phyloP scores from a whole-genome alignment of 2,113 vertebrate genomes.

The Gnathonemus longibarbis region DNA sequence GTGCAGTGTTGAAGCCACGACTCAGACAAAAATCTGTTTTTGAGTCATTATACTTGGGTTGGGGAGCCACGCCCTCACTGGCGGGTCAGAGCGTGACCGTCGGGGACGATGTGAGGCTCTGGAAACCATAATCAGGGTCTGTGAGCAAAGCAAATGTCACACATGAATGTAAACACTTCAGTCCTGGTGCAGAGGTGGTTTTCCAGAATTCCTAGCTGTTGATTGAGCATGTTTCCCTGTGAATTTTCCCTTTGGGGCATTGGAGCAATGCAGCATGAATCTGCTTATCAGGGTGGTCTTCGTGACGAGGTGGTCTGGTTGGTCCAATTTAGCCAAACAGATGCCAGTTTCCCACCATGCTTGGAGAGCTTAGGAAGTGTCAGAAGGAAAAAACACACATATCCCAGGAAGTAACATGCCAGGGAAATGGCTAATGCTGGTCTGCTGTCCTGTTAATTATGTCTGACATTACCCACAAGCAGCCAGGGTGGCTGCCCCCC shows the following conservation, averaged over 20 bases:
- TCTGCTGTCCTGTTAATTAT: conserved; percentile 9
- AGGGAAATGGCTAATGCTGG: conserved; percentile 11
- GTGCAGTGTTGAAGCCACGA: not conserved
- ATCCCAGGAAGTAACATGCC: conserved; percentile 21
- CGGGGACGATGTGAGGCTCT: not conserved
- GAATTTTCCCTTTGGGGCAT: not conserved
- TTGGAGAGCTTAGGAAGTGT: not conserved
- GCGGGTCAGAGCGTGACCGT: not conserved
- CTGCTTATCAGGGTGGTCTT: not conserved
- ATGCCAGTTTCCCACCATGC: not conserved
- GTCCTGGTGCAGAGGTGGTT: not conserved
- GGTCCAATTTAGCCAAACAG: not conserved
- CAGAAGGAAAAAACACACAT: conserved; percentile 19
- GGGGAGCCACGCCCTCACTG: not conserved
- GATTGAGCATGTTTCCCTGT: not conserved
- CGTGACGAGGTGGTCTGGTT: not conserved
- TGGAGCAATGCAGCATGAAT: not conserved
- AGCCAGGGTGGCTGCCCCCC: not conserved
- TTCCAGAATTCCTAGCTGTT: not conserved
- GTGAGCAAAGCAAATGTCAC: not conserved
- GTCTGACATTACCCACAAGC: too few species aligned
- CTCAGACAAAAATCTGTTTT: not conserved
- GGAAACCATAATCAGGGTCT: not conserved
- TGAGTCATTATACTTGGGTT: not conserved
- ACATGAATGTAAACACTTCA: not conserved